phyloP scores from a whole-genome alignment of 2,888 invertebrate genomes.

The Euplexia lucipara region DNA sequence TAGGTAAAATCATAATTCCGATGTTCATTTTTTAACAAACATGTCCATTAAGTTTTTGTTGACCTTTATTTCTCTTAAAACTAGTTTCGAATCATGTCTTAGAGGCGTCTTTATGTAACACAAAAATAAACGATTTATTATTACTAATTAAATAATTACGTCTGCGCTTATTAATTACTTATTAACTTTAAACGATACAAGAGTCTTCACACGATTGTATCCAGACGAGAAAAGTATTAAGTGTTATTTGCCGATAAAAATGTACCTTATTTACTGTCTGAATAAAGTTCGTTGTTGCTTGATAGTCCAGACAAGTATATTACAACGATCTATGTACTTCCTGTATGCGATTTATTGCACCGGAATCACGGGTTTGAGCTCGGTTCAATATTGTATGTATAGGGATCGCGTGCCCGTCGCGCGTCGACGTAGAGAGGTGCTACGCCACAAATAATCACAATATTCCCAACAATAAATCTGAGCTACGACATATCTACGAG shows the following conservation, averaged over 20 bases:
- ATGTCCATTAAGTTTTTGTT: background rate
- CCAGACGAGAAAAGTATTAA: too few relatives aligned
- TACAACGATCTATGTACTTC: slow-evolving; percentile 11
- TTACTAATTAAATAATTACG: slow-evolving; percentile 12
- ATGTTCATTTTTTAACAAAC: slow-evolving; percentile 32
- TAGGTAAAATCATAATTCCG: slow-evolving; percentile 51
- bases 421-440: too few relatives aligned
- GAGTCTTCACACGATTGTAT: background rate
- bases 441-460: background rate
- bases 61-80: slow-evolving; percentile 24
- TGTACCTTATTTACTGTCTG: background rate
- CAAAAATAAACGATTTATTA: slow-evolving; percentile 24
- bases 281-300: background rate
- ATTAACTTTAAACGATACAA: background rate
- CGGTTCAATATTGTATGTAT: slow-evolving; percentile 15
- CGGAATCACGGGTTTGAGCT: slow-evolving; percentile 37
- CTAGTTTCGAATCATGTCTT: slow-evolving; percentile 18
- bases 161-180: background rate
- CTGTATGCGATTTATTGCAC: slow-evolving; percentile 40
- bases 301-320: background rate
- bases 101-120: slow-evolving; percentile 31
- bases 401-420: background rate
- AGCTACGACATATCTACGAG: slow-evolving; percentile 7
- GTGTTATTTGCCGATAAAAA: background rate
- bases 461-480: background rate